Percentiles rank a stretch among this genome's conserved stretches.
Evolutionary conservation across 2,113 vertebrate genomes (phyloP).

Genomic region (Rhagologus leucostigma): DNA sequence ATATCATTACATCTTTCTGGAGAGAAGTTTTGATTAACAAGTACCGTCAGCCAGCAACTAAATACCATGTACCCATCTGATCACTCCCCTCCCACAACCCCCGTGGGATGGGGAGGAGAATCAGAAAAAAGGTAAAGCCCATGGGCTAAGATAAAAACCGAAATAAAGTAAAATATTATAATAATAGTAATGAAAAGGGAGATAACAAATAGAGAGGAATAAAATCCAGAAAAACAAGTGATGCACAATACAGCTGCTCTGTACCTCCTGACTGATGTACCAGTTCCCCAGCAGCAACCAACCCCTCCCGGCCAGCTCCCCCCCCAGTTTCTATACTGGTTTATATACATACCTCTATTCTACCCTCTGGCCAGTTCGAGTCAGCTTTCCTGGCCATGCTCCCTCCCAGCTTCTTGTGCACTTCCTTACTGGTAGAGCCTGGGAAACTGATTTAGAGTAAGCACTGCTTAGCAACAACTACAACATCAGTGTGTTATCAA

Average conservation of each 20-base stretch:
- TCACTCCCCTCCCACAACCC: neutral
- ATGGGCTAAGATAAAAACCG: neutral
- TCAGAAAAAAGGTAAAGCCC: neutral
- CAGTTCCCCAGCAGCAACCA: neutral
- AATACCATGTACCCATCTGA: too few relatives aligned
- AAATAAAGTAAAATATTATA: neutral
- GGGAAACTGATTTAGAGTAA: neutral
- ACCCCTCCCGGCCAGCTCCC: neutral
- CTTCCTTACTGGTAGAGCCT: neutral
- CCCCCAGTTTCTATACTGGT: neutral
- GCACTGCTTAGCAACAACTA: neutral
- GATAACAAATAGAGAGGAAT: neutral
- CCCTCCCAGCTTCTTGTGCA: neutral
- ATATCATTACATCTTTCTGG: neutral
- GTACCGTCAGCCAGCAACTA: neutral
- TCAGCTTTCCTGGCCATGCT: neutral
- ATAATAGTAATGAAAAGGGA: neutral
- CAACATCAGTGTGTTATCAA: neutral
- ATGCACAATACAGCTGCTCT: neutral
- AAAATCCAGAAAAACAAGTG: neutral
- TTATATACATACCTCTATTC: accelerated
- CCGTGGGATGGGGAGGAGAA: neutral
- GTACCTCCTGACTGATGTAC: neutral
- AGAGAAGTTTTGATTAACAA: neutral
- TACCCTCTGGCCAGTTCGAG: neutral